A percentile compares a stretch with the other conserved stretches of the same genome.
Evolutionary conservation across 2,888 invertebrate genomes (phyloP).

Genomic region (Euzetes globulus): DNA sequence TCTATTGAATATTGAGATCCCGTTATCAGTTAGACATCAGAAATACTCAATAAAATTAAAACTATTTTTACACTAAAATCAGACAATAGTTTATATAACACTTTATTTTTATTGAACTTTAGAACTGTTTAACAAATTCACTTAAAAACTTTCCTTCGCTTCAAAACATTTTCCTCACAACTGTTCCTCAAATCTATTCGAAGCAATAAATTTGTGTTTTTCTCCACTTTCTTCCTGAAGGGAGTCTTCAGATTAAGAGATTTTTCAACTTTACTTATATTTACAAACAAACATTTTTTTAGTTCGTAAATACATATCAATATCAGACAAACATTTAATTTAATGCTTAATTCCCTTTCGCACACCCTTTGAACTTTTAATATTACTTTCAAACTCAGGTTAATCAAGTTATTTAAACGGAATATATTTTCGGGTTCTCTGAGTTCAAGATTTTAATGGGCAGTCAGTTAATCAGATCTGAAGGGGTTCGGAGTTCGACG

Average conservation of each 20-base stretch:
- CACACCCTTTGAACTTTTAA: no score
- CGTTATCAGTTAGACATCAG: no score
- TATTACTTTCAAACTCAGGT: no score
- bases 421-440: neutral
- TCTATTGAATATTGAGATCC: no score
- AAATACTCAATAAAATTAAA: no score
- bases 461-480: neutral
- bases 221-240: slow-evolving; percentile 18
- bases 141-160: no score
- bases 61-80: no score
- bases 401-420: no score
- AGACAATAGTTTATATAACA: no score
- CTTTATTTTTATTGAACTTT: no score
- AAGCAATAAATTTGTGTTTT: slow-evolving; percentile 6
- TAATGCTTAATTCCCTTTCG: no score
- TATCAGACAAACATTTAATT: neutral
- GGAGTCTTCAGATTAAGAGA: neutral
- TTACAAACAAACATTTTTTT: neutral
- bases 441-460: slow-evolving; percentile 3
- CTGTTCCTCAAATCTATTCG: neutral
- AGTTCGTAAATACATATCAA: neutral
- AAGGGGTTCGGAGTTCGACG: slow-evolving; percentile 17
- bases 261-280: neutral
- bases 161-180: neutral
- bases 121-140: no score